phyloP scores from a whole-genome alignment of 2,113 vertebrate genomes.

The Pterophyllum scalare region DNA sequence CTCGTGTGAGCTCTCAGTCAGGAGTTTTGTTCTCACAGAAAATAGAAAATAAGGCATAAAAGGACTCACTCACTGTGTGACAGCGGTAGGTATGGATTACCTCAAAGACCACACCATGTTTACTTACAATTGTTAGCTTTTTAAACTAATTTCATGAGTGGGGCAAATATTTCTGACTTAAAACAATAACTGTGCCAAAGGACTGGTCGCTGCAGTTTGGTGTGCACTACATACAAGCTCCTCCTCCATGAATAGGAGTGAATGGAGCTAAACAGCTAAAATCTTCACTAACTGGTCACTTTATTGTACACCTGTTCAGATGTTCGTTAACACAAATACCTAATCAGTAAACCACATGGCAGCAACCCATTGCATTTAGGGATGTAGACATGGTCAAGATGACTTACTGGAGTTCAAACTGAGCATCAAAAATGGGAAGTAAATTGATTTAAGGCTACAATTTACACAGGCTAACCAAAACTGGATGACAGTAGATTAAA shows the following conservation, averaged over 20 bases:
- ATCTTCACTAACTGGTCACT: background rate
- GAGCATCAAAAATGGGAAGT: no score
- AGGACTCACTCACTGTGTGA: conserved; percentile 9
- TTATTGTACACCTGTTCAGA: background rate
- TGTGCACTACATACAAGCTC: background rate
- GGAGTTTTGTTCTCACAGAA: background rate
- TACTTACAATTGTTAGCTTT: no score
- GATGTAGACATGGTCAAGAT: no score
- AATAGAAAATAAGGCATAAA: conserved; percentile 12
- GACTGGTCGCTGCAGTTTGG: no score
- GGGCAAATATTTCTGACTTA: background rate
- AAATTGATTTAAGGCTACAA: no score
- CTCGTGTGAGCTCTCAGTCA: background rate
- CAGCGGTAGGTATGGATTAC: background rate
- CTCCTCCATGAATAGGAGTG: no score
- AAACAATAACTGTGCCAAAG: background rate
- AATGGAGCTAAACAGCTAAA: background rate
- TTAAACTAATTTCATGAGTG: no score
- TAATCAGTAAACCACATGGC: background rate
- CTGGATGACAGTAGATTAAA: no score
- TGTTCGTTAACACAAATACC: background rate
- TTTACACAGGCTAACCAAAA: no score
- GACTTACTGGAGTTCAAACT: no score
- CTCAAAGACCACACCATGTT: no score
- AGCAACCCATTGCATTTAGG: background rate